phyloP scores from a whole-genome alignment of 1,140 invertebrate genomes.

The Paralvinella palmiformis region DNA sequence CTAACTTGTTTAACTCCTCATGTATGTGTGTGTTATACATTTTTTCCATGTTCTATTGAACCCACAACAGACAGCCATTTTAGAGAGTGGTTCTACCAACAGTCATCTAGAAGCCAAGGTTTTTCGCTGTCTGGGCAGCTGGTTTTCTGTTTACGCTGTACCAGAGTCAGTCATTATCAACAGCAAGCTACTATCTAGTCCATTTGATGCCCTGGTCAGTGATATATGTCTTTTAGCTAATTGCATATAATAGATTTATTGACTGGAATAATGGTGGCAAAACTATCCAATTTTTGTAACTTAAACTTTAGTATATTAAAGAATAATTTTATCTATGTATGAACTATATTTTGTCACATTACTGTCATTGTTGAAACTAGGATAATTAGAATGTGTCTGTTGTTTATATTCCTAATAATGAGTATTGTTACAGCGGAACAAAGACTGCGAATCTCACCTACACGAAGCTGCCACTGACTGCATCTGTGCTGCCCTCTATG shows the following conservation, averaged over 20 bases:
- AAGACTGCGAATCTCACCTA: constrained; percentile 60
- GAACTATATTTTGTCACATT: no score
- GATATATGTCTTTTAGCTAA: no score
- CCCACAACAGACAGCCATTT: constrained; percentile 32
- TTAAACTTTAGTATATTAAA: no score
- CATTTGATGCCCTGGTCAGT: constrained; percentile 48
- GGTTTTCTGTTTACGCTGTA: constrained; percentile 49
- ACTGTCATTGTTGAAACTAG: not conserved
- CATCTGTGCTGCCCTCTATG: constrained; percentile 68
- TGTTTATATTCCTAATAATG: not conserved
- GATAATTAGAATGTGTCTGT: not conserved
- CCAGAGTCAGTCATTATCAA: constrained; percentile 42
- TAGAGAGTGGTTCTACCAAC: constrained; percentile 30
- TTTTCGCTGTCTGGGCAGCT: constrained; percentile 51
- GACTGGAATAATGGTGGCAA: no score
- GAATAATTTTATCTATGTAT: no score
- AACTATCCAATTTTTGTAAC: no score
- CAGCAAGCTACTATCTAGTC: constrained; percentile 42
- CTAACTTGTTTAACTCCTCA: no score
- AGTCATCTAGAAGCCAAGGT: constrained; percentile 36
- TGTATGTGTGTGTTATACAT: no score
- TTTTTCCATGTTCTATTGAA: no score
- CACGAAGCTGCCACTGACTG: constrained; percentile 89
- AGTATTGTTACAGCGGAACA: constrained; percentile 27
- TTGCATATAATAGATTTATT: no score